Conservation (phyloP, 1,140 invertebrate species). For the Archivesica marissinica region DNA sequence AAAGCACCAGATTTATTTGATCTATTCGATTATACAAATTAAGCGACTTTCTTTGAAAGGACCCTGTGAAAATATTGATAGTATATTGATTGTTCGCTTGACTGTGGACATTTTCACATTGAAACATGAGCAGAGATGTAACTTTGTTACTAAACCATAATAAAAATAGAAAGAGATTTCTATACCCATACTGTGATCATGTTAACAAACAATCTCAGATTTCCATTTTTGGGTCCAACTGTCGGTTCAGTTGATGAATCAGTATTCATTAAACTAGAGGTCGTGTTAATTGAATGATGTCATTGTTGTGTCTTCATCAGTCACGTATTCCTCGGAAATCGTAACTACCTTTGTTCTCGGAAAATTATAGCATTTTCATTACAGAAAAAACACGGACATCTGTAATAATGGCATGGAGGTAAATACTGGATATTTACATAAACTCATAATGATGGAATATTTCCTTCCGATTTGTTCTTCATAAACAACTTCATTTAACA, state of each 20-base stretch:
- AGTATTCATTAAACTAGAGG: neutral
- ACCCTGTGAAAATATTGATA: conserved; percentile 14
- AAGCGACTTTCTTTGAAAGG: neutral
- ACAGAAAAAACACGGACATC: neutral
- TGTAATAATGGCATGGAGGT: conserved; percentile 7
- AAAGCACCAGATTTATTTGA: conserved; percentile 20
- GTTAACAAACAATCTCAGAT: neutral
- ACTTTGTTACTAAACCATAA: conserved; percentile 35
- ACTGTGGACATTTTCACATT: neutral
- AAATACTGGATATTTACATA: neutral
- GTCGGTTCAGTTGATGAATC: neutral
- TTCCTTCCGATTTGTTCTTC: too few species aligned
- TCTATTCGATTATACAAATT: conserved; percentile 27
- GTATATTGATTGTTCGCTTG: conserved; percentile 22
- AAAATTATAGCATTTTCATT: neutral
- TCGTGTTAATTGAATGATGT: neutral
- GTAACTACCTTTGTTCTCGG: neutral
- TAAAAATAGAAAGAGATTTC: conserved; percentile 29
- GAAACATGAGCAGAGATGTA: conserved; percentile 17
- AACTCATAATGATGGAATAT: too few species aligned
- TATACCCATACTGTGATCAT: conserved; percentile 6
- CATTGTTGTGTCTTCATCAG: neutral
- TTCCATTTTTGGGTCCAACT: neutral
- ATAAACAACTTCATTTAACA: too few species aligned
- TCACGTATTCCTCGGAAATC: too few species aligned